Evolutionary conservation across 2,888 invertebrate genomes (phyloP), one percentile per base, ranked within the genome.

Genomic region (Rhyacophila evoluta): DNA sequence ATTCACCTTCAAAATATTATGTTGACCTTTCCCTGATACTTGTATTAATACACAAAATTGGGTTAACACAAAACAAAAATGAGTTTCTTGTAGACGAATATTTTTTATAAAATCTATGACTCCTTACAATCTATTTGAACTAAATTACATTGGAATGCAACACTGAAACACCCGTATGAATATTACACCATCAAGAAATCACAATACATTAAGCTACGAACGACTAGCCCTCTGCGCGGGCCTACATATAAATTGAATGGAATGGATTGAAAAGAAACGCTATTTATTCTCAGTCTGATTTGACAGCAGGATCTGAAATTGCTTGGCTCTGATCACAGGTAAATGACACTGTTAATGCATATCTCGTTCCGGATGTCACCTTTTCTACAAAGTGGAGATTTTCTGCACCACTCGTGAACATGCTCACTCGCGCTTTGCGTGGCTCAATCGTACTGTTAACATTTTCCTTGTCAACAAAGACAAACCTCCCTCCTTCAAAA

Each of bases 381-480:
- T 92, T 92, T 86, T 97, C 97, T 1, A 97, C 95, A 86, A 91
- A 92, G 87, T 97, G 96, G 0, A 92, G 86, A 88, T 97, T 97
- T 88, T 97, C 97, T 41, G 92, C 92, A 11, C 97, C 97, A 69
- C 97, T 96, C 0, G 96, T 96, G 85, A 97, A 97, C 88, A 95
- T 94, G 33, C 94, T 94, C 1, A 97, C 92, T 82, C 97, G 91
- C 15, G 94, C 94, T 86, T 92, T 91, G 83, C 93, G 91, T 0
- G 97, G 97, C 86, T 97, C 97, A 73, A 93, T 88, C 82, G 95
- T 95, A 73, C 89, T 89, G 83, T 91, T 92, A n/a, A 87, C 85
- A 77, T 91, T 91, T n/a, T 88, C 86, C 68, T 89, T 87, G 85
- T 96, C 95, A 11, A 94, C 87, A 86, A 95, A 97, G 27, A 95